Evolutionary conservation across 2,113 vertebrate species (phyloP), one percentile per base, ranked within the genome.

Genomic region (Eurystomus gularis): DNA sequence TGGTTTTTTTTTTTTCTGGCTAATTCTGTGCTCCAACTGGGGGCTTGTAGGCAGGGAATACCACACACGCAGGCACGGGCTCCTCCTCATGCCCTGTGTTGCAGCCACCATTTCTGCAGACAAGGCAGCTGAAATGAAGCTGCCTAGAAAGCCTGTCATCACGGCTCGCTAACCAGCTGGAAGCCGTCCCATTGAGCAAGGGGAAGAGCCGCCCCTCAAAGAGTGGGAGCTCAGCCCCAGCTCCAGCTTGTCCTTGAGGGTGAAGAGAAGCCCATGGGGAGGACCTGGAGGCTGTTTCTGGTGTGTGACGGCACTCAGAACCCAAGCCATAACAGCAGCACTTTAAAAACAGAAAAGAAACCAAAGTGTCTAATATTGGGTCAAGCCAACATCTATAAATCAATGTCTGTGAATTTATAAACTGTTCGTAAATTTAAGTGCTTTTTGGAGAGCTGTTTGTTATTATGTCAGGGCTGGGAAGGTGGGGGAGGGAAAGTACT

Each of bases 401-500:
- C 98, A 98, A 93, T 44, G 97, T 98, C 97, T 85, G 96, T 95
- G 96, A 97, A 98, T 98, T 98, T 98, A 98, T 98, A 98, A 98
- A 98, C 97, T 97, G 98, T 98, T 98, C 97, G 51, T 97, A 98
- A 98, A 97, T 94, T 96, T 98, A 98, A 98, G 97, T 98, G 98
- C 97, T 96, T 98, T 98, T 98, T 97, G 96, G 95, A 97, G 96
- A 97, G 96, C 97, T 98, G 97, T 98, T 98, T 97, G 97, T 97
- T 98, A 97, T 96, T 94, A 96, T 96, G 97, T 97, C 85, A 66
- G 72, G 88, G 77, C 75, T 69, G 88, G 86, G 88, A 71, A 83
- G 89, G 88, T 86, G 88, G 80, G 57, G 57, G 52, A 48, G 90
- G 68, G 84, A 94, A 96, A 94, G 84, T 75, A 73, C 12, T 96